Conservation (phyloP, 1,140 invertebrate species). For the Ceratina calcarata region DNA sequence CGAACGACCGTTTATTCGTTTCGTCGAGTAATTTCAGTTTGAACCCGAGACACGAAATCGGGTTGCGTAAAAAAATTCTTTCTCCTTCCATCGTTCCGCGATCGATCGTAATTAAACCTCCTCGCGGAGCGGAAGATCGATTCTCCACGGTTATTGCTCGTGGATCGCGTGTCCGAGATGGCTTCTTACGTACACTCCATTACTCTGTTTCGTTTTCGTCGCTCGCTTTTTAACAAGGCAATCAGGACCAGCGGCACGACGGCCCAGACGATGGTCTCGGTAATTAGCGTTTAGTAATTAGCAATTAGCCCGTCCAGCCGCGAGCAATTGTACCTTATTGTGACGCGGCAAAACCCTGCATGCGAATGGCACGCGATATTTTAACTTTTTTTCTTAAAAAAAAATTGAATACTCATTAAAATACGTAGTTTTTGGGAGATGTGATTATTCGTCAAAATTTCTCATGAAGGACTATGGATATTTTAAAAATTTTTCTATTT, state of each 20-base stretch:
- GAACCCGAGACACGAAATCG: neutral
- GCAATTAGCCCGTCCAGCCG: slow-evolving; percentile 55
- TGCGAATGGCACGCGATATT: slow-evolving; percentile 6
- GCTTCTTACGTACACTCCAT: slow-evolving; percentile 59
- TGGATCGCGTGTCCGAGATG: slow-evolving; percentile 63
- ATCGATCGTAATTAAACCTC: slow-evolving; percentile 24
- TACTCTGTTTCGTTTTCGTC: slow-evolving; percentile 62
- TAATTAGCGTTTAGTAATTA: slow-evolving; percentile 65
- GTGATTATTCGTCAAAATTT: no score
- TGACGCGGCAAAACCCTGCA: neutral
- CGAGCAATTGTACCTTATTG: slow-evolving; percentile 2
- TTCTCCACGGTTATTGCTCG: slow-evolving; percentile 68
- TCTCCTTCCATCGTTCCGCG: slow-evolving; percentile 1
- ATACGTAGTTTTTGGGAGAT: no score
- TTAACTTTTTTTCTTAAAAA: no score
- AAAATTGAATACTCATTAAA: no score
- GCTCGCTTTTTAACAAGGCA: slow-evolving; percentile 49
- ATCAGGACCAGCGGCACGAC: neutral
- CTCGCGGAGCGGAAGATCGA: slow-evolving; percentile 26
- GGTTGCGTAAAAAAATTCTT: slow-evolving; percentile 20
- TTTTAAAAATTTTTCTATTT: no score
- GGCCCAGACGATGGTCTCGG: slow-evolving; percentile 42
- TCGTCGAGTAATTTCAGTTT: neutral
- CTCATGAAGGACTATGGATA: no score
- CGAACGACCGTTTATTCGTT: neutral